These are phyloP conservation scores for Pelvicachromis taeniatus DNA, from an alignment of 2,113 vertebrate genomes.

Conservation along the genomic window DNA sequence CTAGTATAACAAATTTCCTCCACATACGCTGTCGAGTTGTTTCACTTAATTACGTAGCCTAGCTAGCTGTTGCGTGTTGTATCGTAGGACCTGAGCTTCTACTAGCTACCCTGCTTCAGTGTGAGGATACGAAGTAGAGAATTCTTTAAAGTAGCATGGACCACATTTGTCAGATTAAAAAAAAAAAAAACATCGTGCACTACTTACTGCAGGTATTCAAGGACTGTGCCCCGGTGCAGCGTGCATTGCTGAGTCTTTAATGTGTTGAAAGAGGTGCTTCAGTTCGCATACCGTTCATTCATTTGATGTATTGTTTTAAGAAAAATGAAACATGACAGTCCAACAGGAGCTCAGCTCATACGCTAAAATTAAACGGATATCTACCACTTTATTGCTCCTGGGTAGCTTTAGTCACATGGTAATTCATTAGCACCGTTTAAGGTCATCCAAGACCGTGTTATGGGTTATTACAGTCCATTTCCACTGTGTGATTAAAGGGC, in stretches of 20 bases:
- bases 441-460: not conserved
- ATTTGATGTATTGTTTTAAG: not conserved
- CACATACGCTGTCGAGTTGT: not conserved
- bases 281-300: not conserved
- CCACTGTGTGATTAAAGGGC: not conserved
- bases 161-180: not conserved
- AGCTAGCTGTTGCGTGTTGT: not conserved
- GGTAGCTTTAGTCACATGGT: not conserved
- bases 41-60: not conserved
- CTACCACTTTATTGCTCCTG: not conserved
- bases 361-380: not conserved
- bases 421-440: not conserved
- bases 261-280: not conserved
- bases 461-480: not conserved
- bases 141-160: not conserved
- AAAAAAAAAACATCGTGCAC: not conserved
- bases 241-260: not conserved
- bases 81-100: not conserved
- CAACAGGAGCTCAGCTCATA: not conserved
- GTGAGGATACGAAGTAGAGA: not conserved
- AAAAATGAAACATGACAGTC: not conserved
- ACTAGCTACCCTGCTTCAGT: not conserved
- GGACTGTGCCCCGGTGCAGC: not conserved
- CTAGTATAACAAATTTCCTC: not conserved
- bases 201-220: not conserved